Base-by-base conservation (phyloP, 2,888 invertebrate species). In the Eristalis intricaria region DNA sequence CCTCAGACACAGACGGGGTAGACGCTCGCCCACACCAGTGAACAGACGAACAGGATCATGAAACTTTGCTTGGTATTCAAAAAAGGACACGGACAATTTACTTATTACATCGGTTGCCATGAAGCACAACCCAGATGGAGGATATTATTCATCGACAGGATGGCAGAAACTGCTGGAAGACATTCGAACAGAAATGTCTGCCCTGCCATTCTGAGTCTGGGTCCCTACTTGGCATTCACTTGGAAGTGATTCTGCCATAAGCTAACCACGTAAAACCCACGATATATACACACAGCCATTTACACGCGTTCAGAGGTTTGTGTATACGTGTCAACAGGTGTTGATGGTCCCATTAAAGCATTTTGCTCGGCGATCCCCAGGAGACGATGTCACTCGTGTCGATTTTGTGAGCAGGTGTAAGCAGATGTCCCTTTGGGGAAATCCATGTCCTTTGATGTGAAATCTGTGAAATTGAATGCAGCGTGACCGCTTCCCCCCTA, bases 51-150 rank as follows among this genome's bases (percentile, higher is more conserved):
- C 64, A n/a, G 70, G 70, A 40, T 65, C 64, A 64, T 58, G 29
- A 78, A 65, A 58, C 5, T 65, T 78, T 58, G 23, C 60, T 79
- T 80, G 50, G 50, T 75, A 79, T 80, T 43, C 70, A 70, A 7
- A 38, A 35, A 50, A 66, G 29, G 69, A 50, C 79, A 38, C 56
- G 80, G 50, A 58, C 80, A 70, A 80, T 84, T 84, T 75, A 80
- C 65, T 77, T 79, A 80, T 66, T 80, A 84, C 79, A 65, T 70
- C 26, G 65, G 70, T 61, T 79, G 23, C 35, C 74, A 79, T 65
- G 79, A 79, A 65, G 71, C 83, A 69, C 68, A 78, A 63, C 56
- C 74, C 76, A 76, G 38, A n/a, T 74, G 63, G 73, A 15, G 73
- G 64, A 43, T 69, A 74, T 74, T 69, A 74, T 26, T 84, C 73